Base-by-base conservation (phyloP, 2,113 vertebrate genomes). In the Neotoma lepida region DNA sequence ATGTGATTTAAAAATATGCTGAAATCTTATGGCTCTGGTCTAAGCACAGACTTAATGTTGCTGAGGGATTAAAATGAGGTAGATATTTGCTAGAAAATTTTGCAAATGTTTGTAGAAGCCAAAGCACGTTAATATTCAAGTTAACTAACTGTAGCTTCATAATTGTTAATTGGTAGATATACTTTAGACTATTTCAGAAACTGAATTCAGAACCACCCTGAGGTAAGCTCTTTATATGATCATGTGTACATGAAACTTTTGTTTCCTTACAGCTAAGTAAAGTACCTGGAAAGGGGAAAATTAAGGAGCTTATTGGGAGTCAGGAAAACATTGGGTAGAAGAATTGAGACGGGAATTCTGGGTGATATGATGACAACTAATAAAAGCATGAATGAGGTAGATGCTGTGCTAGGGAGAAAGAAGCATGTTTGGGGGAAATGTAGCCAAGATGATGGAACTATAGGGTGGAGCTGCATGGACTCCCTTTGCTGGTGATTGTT, bases 121-220 rank as follows among this genome's bases (percentile, higher is more conserved):
- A 33, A 85, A 58, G 44, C 1, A 81, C 15, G 24, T 87, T 82
- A 61, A 56, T 88, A 15, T 82, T 92, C 8, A 71, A 61, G n/a
- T 54, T 78, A 86, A 89, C 49, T 96, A 49, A 94, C 24, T 82
- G 0, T 84, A 71, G 86, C 81, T 82, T 92, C 18, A 61, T 86
- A 71, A 92, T 90, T 94, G 77, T 91, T 70, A 4, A 73, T 92
- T 95, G 92, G 13, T 74, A 97, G 94, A 68, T 86, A 90, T 26
- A 58, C 49, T 85, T 93, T 90, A 86, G 51, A 70, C 73, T 35
- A 51, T 73, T 95, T 96, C 41, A 82, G 93, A 96, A 91, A 85
- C 54, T 90, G 77, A 94, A 80, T 64, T 95, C 46, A 87, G 74
- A 93, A 39, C 13, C 95, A 24, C 26, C 35, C 74, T 78, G 93